Base-by-base conservation (phyloP, 2,888 invertebrate genomes). In the Drosophila atroscutellata region DNA sequence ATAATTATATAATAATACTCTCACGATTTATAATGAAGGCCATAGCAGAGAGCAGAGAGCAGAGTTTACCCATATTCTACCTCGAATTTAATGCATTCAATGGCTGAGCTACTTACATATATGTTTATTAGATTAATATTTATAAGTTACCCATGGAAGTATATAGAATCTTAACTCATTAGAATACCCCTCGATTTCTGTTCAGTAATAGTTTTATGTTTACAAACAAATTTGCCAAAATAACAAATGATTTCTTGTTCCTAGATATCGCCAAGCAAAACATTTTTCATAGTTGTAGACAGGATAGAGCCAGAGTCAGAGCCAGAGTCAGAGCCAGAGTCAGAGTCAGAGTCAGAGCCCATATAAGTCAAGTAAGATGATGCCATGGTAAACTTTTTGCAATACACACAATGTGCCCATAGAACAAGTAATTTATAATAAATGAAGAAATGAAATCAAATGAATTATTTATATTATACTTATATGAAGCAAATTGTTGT, bases 361-460 rank as follows among this genome's bases (percentile, higher is more conserved):
- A 18, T 36, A 9, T 8, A 39, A 57, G 55, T 42, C 55, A 63
- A 47, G 64, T 55, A n/a, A 13, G 9, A 37, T 56, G 36, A 45
- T 45, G 39, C 51, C 52, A 54, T 60, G 32, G 20, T 13, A 49
- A 60, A 64, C 74, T 77, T 86, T 83, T 86, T 81, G 87, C 90
- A 87, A 83, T 88, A 84, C 83, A 88, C 84, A 85, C 87, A 83
- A 87, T 87, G 90, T 90, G 90, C 90, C 90, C 90, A 90, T 90
- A 90, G 90, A 91, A 90, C 90, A 86, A 84, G 90, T 90, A 89
- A 90, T 83, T 83, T 89, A 86, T 73, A 50, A 77, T 66, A 72
- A 64, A 61, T 15, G 56, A 58, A 61, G 56, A 49, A 49, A 49
- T 49, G 57, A 75, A 80, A 83, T 72, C 80, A 76, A 89, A 83